phyloP scores from a whole-genome alignment of 2,797 vertebrate species.

The Pithecia hirsuta region DNA sequence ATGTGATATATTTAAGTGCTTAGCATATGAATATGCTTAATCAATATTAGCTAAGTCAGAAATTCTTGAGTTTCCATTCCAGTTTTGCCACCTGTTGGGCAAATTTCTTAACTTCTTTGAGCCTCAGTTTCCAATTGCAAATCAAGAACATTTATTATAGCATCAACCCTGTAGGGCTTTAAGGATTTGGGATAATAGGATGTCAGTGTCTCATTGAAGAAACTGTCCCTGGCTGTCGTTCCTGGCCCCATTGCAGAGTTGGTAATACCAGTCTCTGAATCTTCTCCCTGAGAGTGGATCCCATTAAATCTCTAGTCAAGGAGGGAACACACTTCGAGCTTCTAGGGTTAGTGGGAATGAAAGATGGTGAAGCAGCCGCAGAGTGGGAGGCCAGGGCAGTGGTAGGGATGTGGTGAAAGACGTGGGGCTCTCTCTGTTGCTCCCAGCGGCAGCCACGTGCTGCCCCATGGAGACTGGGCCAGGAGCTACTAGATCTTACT shows the following conservation, averaged over 20 bases:
- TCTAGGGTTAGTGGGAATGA: not conserved
- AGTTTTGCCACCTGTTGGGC: not conserved
- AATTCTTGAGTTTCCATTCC: not conserved
- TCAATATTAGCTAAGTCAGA: not conserved
- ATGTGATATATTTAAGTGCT: not conserved
- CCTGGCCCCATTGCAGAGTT: not conserved
- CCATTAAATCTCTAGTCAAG: not conserved
- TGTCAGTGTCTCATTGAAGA: not conserved
- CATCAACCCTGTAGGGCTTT: not conserved
- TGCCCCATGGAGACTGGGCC: not conserved
- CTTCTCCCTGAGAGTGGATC: not conserved
- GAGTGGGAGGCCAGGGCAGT: fast-evolving
- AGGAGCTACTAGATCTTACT: not conserved
- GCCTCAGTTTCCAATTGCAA: not conserved
- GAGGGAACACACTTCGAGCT: too few species aligned
- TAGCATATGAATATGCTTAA: not conserved
- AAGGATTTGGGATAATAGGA: not conserved
- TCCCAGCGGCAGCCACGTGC: not conserved
- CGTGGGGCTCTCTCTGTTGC: too few species aligned
- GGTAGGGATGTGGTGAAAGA: not conserved
- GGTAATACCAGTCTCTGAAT: not conserved
- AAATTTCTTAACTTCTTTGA: not conserved
- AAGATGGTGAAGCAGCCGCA: not conserved
- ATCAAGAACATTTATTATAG: not conserved
- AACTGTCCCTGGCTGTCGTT: not conserved